A percentile compares a stretch with the other conserved stretches of the same genome.
phyloP scores from a whole-genome alignment of 1,140 invertebrate species.

The Aphelenchoides besseyi region DNA sequence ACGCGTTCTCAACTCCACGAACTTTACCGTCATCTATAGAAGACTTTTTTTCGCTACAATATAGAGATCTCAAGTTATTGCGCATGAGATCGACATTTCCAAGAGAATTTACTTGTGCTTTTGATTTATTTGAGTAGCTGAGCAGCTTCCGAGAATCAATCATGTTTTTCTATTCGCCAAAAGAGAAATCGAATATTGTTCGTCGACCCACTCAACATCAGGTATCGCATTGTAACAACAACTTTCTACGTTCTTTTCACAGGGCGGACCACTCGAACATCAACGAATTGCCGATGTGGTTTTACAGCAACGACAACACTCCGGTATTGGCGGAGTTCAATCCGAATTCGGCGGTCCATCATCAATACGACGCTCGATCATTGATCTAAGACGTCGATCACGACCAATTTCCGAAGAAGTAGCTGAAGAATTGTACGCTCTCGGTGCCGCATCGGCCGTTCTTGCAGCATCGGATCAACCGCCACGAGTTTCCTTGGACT shows the following conservation, averaged over 20 bases:
- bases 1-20: too few relatives aligned
- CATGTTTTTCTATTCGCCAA: constrained; percentile 52
- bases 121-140: too few relatives aligned
- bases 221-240: constrained; percentile 23
- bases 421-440: constrained; percentile 17
- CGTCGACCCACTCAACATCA: constrained; percentile 41
- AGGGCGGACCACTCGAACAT: not conserved
- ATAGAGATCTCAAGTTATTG: too few relatives aligned
- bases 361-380: constrained; percentile 22
- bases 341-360: not conserved
- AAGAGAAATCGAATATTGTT: constrained; percentile 24
- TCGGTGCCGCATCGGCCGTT: constrained; percentile 1
- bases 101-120: too few relatives aligned
- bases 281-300: not conserved
- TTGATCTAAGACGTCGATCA: constrained; percentile 19
- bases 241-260: not conserved
- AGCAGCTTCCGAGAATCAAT: too few relatives aligned
- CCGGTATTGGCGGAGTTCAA: not conserved
- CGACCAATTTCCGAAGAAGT: constrained; percentile 24
- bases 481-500: not conserved
- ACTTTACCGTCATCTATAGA: too few relatives aligned
- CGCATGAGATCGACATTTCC: too few relatives aligned
- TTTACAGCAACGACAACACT: constrained; percentile 7
- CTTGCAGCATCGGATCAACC: not conserved
- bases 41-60: too few relatives aligned